Evolutionary conservation across 2,113 vertebrate species (phyloP).

Genomic region (Sinosuthora webbiana): DNA sequence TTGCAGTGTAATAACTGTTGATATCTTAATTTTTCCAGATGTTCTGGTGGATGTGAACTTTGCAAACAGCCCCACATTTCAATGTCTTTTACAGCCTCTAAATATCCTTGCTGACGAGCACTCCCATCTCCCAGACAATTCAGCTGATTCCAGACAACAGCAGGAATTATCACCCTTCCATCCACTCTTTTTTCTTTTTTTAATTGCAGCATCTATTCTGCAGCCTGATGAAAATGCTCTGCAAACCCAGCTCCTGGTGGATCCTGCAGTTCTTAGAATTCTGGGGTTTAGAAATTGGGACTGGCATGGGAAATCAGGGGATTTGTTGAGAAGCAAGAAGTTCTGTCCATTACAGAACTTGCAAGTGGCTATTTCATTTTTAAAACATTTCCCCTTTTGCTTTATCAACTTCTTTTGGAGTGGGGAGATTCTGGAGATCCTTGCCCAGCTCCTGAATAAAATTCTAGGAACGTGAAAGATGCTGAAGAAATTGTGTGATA

Average conservation of each 20-base stretch:
- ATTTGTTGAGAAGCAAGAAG: background rate
- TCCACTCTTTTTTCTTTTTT: background rate
- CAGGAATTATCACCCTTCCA: background rate
- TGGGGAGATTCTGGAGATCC: background rate
- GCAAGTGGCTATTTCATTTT: background rate
- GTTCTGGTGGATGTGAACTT: background rate
- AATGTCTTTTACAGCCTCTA: background rate
- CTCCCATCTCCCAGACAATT: constrained; percentile 5
- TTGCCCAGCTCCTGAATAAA: background rate
- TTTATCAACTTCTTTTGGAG: background rate
- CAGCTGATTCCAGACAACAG: background rate
- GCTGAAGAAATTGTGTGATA: background rate
- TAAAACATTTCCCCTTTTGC: background rate
- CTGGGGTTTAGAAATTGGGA: background rate
- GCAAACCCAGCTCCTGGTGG: background rate
- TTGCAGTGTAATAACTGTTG: background rate
- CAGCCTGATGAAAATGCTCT: background rate
- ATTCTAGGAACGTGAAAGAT: background rate
- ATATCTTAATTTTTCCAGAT: background rate
- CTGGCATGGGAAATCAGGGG: background rate
- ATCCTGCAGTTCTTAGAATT: background rate
- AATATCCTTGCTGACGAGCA: background rate
- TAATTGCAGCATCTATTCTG: background rate
- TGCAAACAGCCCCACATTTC: background rate
- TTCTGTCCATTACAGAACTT: background rate